Percentiles rank a stretch among this genome's conserved stretches.
Conservation (phyloP, 2,888 invertebrate species). For the Choristoneura rosaceana region DNA sequence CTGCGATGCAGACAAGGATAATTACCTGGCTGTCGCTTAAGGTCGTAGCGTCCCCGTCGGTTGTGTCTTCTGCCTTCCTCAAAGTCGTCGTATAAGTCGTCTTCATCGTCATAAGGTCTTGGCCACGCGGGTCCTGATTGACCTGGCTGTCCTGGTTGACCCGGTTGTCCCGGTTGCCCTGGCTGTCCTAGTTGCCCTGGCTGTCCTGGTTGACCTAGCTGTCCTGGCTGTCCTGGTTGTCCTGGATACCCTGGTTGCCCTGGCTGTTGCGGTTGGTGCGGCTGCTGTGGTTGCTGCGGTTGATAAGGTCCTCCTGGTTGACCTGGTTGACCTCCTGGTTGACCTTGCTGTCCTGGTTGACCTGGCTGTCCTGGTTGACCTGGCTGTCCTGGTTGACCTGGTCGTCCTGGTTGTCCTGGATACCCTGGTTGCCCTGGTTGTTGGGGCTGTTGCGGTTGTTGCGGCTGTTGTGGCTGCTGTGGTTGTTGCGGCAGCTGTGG, state of each 20-base stretch:
- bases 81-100: too few relatives aligned
- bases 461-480: neutral
- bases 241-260: neutral
- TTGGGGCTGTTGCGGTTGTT: neutral
- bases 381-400: neutral
- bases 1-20: too few relatives aligned
- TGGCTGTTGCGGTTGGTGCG: neutral
- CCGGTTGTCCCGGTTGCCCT: neutral
- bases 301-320: neutral
- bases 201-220: neutral
- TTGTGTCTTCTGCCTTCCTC: too few relatives aligned
- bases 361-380: slow-evolving; percentile 2
- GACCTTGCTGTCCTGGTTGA: neutral
- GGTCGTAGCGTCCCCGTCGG: slow-evolving; percentile 24
- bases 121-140: neutral
- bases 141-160: neutral
- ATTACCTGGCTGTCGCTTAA: slow-evolving; percentile 14
- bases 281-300: neutral
- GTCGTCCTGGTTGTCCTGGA: slow-evolving; percentile 1
- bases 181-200: neutral
- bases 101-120: slow-evolving; percentile 7
- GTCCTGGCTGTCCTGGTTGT: neutral
- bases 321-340: too few relatives aligned
- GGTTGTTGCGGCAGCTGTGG: neutral
- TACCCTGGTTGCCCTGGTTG: neutral